Conservation (phyloP, 2,113 vertebrate genomes). For the Sula dactylatra region DNA sequence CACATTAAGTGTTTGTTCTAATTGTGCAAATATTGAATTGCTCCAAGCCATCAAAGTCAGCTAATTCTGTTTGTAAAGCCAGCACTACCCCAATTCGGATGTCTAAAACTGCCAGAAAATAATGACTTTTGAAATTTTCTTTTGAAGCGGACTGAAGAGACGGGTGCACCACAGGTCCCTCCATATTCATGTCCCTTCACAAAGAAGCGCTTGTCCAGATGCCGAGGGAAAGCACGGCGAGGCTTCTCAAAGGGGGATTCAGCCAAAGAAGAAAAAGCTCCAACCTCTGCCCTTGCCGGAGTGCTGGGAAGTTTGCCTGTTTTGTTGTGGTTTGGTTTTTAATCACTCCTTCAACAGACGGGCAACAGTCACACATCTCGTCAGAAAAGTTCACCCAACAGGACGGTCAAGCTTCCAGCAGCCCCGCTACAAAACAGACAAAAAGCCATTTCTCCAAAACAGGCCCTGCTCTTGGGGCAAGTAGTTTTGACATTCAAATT, state of each 20-base stretch:
- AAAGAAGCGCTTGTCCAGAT: conserved; percentile 27
- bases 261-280: conserved; percentile 31
- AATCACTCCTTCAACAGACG: conserved; percentile 5
- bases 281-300: conserved; percentile 22
- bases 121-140: conserved; percentile 18
- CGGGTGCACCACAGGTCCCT: neutral
- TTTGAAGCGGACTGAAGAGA: conserved; percentile 30
- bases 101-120: neutral
- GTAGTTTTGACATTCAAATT: neutral
- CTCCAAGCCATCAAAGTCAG: conserved; percentile 33
- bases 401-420: neutral
- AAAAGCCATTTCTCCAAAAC: neutral
- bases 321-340: neutral
- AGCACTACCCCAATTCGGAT: neutral
- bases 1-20: neutral
- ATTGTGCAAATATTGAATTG: conserved; percentile 6
- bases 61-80: conserved; percentile 16
- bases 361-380: neutral
- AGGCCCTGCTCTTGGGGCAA: neutral
- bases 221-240: neutral
- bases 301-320: neutral
- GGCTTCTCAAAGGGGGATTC: conserved; percentile 42
- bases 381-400: neutral
- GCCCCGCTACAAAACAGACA: neutral
- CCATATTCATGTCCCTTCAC: conserved; percentile 48